These are phyloP conservation scores for Rhynchotus rufescens DNA, from an alignment of 2,797 vertebrate genomes.

Conservation along the genomic window DNA sequence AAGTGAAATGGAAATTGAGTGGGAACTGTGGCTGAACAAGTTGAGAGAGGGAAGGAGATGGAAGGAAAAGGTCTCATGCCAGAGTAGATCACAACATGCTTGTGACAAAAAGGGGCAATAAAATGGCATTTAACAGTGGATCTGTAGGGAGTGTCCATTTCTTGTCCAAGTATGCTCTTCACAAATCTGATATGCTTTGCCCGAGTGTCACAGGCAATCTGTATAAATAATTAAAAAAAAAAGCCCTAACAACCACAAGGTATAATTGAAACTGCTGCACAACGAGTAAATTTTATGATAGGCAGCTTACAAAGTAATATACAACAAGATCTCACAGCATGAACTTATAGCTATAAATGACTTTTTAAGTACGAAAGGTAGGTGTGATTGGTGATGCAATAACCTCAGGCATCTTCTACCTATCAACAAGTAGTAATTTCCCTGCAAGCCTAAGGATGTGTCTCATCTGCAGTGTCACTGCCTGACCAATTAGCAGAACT, in stretches of 20 bases:
- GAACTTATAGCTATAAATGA: constrained; percentile 44
- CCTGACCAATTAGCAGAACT: constrained; percentile 52
- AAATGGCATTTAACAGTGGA: not conserved
- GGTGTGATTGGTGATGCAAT: constrained; percentile 36
- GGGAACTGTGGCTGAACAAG: not conserved
- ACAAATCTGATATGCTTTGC: not conserved
- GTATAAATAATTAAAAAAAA: not conserved
- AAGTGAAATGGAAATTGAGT: not conserved
- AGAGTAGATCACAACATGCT: not conserved
- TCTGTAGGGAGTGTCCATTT: not conserved
- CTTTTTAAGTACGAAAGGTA: constrained; percentile 60
- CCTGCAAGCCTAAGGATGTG: constrained; percentile 26
- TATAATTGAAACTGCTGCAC: constrained; percentile 23
- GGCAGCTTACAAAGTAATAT: constrained; percentile 14
- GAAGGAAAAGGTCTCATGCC: not conserved
- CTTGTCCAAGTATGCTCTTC: not conserved
- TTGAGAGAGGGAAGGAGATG: not conserved
- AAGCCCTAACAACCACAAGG: not conserved
- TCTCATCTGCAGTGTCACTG: constrained; percentile 51
- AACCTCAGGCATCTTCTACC: constrained; percentile 29
- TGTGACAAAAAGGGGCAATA: not conserved
- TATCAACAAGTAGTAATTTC: constrained; percentile 40
- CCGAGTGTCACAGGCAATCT: not conserved
- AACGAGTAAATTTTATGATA: constrained; percentile 12
- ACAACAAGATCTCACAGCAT: constrained; percentile 39